Percentiles rank a stretch among this genome's conserved stretches.
phyloP scores from a whole-genome alignment of 2,797 vertebrate species.

The Eulemur mongoz region DNA sequence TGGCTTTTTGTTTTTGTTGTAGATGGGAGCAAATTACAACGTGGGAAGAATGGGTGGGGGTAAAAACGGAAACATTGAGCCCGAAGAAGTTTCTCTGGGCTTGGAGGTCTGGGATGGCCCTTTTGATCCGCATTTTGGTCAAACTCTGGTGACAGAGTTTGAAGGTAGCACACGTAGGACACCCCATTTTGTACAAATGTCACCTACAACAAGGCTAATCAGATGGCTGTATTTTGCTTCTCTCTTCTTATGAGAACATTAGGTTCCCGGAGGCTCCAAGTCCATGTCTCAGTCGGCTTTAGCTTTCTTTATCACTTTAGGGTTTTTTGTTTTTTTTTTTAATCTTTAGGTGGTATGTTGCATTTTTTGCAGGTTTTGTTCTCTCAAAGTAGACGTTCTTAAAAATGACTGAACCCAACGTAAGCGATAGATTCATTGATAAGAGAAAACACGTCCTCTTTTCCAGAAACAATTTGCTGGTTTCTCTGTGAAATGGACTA shows the following conservation, averaged over 20 bases:
- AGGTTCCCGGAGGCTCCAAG: background rate
- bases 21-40: constrained; percentile 39
- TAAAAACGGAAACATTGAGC: background rate
- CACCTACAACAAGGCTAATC: background rate
- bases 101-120: background rate
- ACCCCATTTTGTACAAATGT: background rate
- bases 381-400: constrained; percentile 10
- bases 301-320: background rate
- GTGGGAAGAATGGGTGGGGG: background rate
- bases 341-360: background rate
- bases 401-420: background rate
- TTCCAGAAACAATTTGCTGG: background rate
- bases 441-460: background rate
- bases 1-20: constrained; percentile 51
- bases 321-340: background rate
- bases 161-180: background rate
- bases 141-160: background rate
- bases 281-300: background rate
- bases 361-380: background rate
- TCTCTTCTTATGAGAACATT: background rate
- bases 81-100: background rate
- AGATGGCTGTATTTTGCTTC: background rate
- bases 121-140: background rate
- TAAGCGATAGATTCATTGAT: background rate
- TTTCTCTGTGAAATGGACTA: background rate